Evolutionary conservation across 2,888 invertebrate genomes (phyloP).

Genomic region (Amphipoea oculea): DNA sequence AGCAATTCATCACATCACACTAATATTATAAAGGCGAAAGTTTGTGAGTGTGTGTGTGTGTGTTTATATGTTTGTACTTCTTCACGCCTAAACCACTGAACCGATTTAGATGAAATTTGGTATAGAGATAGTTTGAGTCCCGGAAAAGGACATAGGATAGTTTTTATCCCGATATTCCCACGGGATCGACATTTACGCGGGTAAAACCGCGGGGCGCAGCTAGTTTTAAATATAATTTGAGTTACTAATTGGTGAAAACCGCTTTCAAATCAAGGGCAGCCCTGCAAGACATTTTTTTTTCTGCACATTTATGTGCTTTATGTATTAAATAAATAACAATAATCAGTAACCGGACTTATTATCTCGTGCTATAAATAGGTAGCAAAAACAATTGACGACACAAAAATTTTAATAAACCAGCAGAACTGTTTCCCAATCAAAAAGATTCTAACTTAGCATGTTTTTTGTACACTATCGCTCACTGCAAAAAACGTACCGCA

Average conservation of each 20-base stretch:
- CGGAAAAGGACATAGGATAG: too few relatives aligned
- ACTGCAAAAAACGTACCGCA: conserved; percentile 72
- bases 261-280: neutral
- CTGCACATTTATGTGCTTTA: too few relatives aligned
- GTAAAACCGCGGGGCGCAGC: too few relatives aligned
- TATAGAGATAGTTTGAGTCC: too few relatives aligned
- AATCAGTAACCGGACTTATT: conserved; percentile 8
- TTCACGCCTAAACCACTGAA: too few relatives aligned
- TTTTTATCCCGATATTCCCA: too few relatives aligned
- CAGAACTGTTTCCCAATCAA: conserved; percentile 54
- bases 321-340: too few relatives aligned
- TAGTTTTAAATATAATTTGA: neutral
- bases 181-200: too few relatives aligned
- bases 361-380: neutral
- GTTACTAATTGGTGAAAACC: neutral
- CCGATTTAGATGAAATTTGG: too few relatives aligned
- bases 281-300: conserved; percentile 10
- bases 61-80: too few relatives aligned
- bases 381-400: neutral
- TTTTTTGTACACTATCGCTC: conserved; percentile 67
- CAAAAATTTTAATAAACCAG: neutral
- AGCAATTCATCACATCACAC: neutral
- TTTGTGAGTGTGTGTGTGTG: too few relatives aligned
- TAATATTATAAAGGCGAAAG: too few relatives aligned
- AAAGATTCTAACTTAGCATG: conserved; percentile 51